Evolutionary conservation across 1,140 invertebrate genomes (phyloP), one percentile per base, ranked within the genome.

Genomic region (Patella vulgata): DNA sequence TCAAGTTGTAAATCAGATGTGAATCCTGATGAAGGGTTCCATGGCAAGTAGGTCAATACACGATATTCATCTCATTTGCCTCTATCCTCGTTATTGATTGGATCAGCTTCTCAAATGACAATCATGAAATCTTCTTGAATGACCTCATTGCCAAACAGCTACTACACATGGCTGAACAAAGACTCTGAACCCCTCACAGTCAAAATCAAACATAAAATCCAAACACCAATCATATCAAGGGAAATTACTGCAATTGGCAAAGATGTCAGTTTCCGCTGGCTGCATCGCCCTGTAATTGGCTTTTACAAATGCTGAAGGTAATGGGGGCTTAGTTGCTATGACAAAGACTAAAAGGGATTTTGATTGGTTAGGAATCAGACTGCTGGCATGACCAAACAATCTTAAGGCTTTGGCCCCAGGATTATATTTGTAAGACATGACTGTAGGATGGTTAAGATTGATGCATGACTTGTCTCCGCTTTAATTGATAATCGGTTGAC

Each of bases 211-310:
- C 52, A 54, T 21, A 14, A n/a, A 11, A 23, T 21, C 11, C 52
- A 54, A 54, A 54, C 52, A 54, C 52, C 33, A 54, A 54, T 54
- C 52, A 54, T 27, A 39, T 40, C 27, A 25, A 19, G 40, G 52
- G 52, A 54, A 54, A 54, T 54, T 54, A 36, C 52, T 40, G 30
- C 52, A 54, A 30, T 54, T 33, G 23, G 52, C 31, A 36, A 40
- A 54, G 36, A 30, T 54, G n/a, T 30, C 14, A 19, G n/a, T 9
- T 25, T 54, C 40, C 52, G 14, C n/a, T 36, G n/a, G 19, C n/a
- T 21, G 17, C 17, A 14, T 12, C 17, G 52, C 36, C 23, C 36
- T 21, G 33, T 54, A 54, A 54, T 54, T 54, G 52, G 47, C 33
- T 33, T 36, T 39, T 30, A 19, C 23, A 21, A 12, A 36, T 30